phyloP scores from a whole-genome alignment of 2,113 vertebrate species.

The Ramphastos sulfuratus region DNA sequence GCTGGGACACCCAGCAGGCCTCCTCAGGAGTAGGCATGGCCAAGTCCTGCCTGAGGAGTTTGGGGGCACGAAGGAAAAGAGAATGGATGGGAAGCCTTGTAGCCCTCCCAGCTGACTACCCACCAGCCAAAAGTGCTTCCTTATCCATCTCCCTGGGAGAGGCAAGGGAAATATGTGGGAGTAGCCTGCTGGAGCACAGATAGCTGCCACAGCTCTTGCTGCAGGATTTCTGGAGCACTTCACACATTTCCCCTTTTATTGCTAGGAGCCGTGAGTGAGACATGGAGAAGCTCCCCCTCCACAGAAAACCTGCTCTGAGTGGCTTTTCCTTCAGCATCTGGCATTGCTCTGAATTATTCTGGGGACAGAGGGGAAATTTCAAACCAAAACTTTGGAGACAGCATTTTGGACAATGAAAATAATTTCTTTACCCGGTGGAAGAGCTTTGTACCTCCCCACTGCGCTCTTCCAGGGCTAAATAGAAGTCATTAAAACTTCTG shows the following conservation, averaged over 20 bases:
- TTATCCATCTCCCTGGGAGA: not conserved
- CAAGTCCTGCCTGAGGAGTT: not conserved
- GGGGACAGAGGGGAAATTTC: not conserved
- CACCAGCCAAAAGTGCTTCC: not conserved
- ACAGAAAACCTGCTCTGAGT: not conserved
- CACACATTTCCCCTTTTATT: not conserved
- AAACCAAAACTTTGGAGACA: not conserved
- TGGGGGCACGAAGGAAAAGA: not conserved
- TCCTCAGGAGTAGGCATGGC: not conserved
- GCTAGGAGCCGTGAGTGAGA: not conserved
- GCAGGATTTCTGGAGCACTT: not conserved
- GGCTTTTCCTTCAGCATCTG: not conserved
- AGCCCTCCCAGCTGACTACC: not conserved
- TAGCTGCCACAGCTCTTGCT: not conserved
- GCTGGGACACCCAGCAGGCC: not conserved
- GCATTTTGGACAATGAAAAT: not conserved
- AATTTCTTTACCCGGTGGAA: not conserved
- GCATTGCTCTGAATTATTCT: not conserved
- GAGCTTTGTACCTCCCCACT: not conserved
- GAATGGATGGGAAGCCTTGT: not conserved
- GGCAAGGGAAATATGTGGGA: not conserved
- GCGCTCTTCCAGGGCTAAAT: not conserved
- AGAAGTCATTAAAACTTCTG: not conserved
- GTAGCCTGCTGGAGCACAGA: not conserved
- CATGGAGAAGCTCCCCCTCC: not conserved